phyloP scores from a whole-genome alignment of 2,113 vertebrate genomes.

The Anhinga anhinga region DNA sequence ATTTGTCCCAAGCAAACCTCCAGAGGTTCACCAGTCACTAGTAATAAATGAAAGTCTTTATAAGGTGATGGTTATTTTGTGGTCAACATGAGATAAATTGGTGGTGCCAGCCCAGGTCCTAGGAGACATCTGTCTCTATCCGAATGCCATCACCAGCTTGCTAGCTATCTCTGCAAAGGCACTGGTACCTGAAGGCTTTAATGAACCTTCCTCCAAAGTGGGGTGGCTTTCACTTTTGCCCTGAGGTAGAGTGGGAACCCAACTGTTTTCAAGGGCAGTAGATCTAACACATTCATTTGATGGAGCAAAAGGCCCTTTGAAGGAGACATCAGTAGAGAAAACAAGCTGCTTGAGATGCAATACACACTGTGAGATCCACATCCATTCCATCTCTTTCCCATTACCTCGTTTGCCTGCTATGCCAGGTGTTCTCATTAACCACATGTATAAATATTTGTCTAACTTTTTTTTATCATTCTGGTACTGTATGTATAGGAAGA shows the following conservation, averaged over 20 bases:
- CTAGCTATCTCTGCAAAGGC: background rate
- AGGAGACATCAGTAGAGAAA: background rate
- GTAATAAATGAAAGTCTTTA: conserved; percentile 58
- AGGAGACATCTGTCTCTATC: conserved; percentile 27
- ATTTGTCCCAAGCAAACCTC: conserved; percentile 55
- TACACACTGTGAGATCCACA: background rate
- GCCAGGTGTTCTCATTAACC: conserved; percentile 74
- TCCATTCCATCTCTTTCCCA: conserved; percentile 23
- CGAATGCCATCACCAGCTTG: background rate
- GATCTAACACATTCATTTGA: background rate
- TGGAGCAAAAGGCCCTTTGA: background rate
- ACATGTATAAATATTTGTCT: conserved; percentile 75
- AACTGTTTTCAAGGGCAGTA: background rate
- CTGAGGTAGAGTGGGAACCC: background rate
- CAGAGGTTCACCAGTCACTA: conserved; percentile 44
- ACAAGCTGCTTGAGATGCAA: background rate
- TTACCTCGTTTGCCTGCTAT: conserved; percentile 60
- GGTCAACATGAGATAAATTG: conserved; percentile 53
- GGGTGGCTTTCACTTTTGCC: background rate
- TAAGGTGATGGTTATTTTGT: conserved; percentile 51
- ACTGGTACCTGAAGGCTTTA: background rate
- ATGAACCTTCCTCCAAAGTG: background rate
- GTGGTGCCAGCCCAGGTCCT: conserved; percentile 37
- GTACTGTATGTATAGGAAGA: conserved; percentile 63
- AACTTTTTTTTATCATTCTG: conserved; percentile 48